Percentiles rank a stretch among this genome's conserved stretches.
phyloP scores from a whole-genome alignment of 2,888 invertebrate species.

The Trachelus iudaicus region DNA sequence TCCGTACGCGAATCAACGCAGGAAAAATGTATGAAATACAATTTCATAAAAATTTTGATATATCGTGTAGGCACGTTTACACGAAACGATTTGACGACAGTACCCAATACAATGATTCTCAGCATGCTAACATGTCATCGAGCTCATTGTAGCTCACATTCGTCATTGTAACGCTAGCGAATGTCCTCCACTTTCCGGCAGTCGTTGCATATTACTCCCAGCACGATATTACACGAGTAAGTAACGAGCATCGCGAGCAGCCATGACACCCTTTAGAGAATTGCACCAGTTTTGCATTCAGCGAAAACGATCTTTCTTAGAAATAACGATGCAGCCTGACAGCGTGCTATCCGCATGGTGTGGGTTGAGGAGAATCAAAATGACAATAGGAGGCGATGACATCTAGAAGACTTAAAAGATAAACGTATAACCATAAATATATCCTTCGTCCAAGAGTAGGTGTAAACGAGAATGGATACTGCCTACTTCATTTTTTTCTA shows the following conservation, averaged over 20 bases:
- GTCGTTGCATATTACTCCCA: not conserved
- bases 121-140: not conserved
- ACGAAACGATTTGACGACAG: not conserved
- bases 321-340: conserved; percentile 18
- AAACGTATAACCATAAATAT: not conserved
- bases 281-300: not conserved
- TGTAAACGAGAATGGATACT: not conserved
- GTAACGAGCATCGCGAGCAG: not conserved
- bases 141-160: not conserved
- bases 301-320: conserved; percentile 18
- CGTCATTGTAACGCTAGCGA: not conserved
- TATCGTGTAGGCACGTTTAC: not conserved
- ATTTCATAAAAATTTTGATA: not conserved
- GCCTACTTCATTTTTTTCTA: not conserved
- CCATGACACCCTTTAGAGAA: not conserved
- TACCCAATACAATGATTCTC: not conserved
- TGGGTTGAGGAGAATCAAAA: conserved; percentile 4
- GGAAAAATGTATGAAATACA: not conserved
- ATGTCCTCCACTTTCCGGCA: not conserved
- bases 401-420: not conserved
- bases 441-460: not conserved
- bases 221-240: not conserved
- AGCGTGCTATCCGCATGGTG: conserved; percentile 15
- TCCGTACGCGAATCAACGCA: not conserved
- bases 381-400: not conserved